Percentiles rank a stretch among this genome's conserved stretches.
Evolutionary conservation across 2,113 vertebrate genomes (phyloP).

Genomic region (Vanacampus margaritifer): DNA sequence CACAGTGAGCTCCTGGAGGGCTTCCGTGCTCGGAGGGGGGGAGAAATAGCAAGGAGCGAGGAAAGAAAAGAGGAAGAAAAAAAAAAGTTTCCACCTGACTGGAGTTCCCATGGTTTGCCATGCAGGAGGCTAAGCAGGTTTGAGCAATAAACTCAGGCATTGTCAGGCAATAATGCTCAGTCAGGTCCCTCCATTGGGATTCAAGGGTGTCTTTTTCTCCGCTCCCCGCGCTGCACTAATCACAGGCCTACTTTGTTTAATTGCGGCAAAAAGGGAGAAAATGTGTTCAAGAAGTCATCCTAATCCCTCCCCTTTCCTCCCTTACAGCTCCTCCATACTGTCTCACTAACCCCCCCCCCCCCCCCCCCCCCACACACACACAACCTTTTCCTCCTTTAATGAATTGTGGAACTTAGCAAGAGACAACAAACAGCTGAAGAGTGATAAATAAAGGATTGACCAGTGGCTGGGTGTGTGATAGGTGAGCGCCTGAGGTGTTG

Average conservation of each 20-base stretch:
- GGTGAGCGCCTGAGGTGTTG: conserved; percentile 78
- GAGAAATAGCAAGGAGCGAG: conserved; percentile 59
- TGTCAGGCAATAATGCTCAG: conserved; percentile 97
- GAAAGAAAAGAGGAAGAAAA: conserved; percentile 67
- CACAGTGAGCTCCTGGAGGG: conserved; percentile 85
- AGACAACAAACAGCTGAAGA: conserved; percentile 91
- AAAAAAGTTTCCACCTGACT: conserved; percentile 96
- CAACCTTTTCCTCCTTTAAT: conserved; percentile 75
- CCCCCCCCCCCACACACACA: conserved; percentile 20
- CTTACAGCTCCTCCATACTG: conserved; percentile 53
- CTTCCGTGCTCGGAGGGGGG: conserved; percentile 74
- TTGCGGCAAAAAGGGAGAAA: conserved; percentile 95
- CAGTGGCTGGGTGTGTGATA: conserved; percentile 58
- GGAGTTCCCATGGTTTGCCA: conserved; percentile 98
- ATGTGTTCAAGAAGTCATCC: conserved; percentile 99
- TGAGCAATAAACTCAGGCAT: conserved; percentile 99
- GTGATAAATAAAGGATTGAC: conserved; percentile 87
- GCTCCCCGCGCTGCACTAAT: conserved; percentile 98
- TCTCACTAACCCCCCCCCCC: conserved; percentile 20
- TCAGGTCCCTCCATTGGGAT: conserved; percentile 98
- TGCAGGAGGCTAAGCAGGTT: conserved; percentile 98
- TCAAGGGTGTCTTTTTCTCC: conserved; percentile 99
- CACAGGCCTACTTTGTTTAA: conserved; percentile 99
- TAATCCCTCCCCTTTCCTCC: conserved; percentile 78
- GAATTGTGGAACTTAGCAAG: conserved; percentile 85